Evolutionary conservation across 2,797 vertebrate genomes (phyloP), one percentile per base, ranked within the genome.

Genomic region (Spatula versicolor): DNA sequence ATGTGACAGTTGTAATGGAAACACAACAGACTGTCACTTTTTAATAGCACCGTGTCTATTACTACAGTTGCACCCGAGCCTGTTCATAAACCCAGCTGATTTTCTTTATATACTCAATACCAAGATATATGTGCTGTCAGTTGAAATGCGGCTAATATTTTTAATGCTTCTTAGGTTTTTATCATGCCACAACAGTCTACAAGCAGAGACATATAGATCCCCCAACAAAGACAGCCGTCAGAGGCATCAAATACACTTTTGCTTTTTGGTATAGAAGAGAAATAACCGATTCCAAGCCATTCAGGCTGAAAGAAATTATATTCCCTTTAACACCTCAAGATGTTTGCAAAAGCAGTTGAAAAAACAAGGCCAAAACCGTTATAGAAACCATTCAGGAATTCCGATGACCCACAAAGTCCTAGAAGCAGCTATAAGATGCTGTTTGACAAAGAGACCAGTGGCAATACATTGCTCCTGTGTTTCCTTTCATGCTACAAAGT

Each of bases 21-120:
- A 71, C 81, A 88, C 91, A 78, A 86, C 92, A 93, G 59, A 81
- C 87, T 92, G 91, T 90, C 93, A 91, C 77, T 84, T 76, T 88
- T 56, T 86, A 92, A 86, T 82, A 86, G 91, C 91, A 64, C 52
- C 31, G 2, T 60, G 14, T 64, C 92, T 86, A 62, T 88, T 96
- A 54, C 85, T 79, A 2, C 85, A 76, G 37, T 90, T 82, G 87
- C 87, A 91, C 59, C 69, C 73, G 55, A 76, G 59, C 67, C 89
- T 92, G 52, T 22, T 95, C 79, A 76, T 82, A 83, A 92, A 91
- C 75, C 58, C 56, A 71, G 69, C 56, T 88, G 85, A 81, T 95
- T 94, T 93, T 86, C 79, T 54, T 63, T 76, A 63, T 79, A 35
- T 67, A 18, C 77, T 93, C 39, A 90, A 91, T 92, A 6, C 66